Evolutionary conservation across 2,113 vertebrate species (phyloP).

Genomic region (Eonycteris spelaea): DNA sequence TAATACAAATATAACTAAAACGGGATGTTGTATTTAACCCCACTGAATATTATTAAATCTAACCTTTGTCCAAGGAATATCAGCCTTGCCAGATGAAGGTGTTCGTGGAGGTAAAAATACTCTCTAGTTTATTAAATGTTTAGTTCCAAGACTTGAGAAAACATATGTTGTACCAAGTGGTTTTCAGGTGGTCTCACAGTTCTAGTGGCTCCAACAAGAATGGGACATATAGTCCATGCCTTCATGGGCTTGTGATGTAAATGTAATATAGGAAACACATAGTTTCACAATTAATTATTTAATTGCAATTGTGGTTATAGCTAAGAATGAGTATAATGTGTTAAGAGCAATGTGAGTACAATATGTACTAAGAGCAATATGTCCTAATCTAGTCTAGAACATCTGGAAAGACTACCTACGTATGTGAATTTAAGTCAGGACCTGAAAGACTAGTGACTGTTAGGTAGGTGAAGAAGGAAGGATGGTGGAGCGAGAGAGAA

Average conservation of each 20-base stretch:
- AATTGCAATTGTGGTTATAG: not conserved
- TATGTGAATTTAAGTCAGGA: not conserved
- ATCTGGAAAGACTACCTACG: not conserved
- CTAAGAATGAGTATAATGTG: not conserved
- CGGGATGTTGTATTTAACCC: not conserved
- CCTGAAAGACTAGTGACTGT: not conserved
- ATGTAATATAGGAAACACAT: not conserved
- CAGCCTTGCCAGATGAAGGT: not conserved
- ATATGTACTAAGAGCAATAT: not conserved
- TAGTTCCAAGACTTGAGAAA: not conserved
- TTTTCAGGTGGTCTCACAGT: not conserved
- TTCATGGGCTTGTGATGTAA: not conserved
- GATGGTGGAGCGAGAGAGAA: not conserved
- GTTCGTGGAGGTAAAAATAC: not conserved
- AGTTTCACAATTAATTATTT: not conserved
- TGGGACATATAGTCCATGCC: not conserved
- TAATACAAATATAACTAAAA: constrained; percentile 9
- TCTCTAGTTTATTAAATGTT: not conserved
- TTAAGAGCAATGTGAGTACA: not conserved
- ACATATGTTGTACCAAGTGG: not conserved
- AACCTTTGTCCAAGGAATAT: not conserved
- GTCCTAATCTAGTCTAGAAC: not conserved
- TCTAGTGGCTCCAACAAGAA: not conserved
- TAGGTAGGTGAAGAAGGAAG: not conserved
- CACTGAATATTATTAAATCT: not conserved